These are phyloP conservation scores for Drosophila neotestacea DNA, from an alignment of 2,888 invertebrate species.

Conservation along the genomic window DNA sequence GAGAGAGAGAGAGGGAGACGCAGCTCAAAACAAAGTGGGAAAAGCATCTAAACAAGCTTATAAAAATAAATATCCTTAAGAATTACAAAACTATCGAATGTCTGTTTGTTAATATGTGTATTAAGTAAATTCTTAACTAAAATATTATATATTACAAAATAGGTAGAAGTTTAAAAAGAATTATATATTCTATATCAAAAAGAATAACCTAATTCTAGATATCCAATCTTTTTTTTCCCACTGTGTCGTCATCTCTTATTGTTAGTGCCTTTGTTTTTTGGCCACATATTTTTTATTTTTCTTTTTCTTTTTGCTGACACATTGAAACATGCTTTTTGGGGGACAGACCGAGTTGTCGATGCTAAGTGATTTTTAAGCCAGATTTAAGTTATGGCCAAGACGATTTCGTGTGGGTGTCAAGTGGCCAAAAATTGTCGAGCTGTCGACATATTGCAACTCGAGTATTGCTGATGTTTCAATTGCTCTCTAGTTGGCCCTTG, in stretches of 20 bases:
- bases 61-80: too few species aligned
- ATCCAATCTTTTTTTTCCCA: neutral
- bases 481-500: conserved; percentile 44
- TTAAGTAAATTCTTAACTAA: too few species aligned
- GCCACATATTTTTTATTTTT: conserved; percentile 15
- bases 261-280: conserved; percentile 39
- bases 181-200: too few species aligned
- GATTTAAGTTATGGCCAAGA: conserved; percentile 73
- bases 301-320: conserved; percentile 61
- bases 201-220: too few species aligned
- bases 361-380: conserved; percentile 78
- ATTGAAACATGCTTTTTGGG: conserved; percentile 30
- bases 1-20: neutral
- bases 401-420: conserved; percentile 65
- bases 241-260: conserved; percentile 7
- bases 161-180: too few species aligned
- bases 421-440: conserved; percentile 51
- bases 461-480: conserved; percentile 85
- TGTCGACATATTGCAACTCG: conserved; percentile 72
- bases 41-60: too few species aligned
- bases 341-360: conserved; percentile 18
- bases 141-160: too few species aligned
- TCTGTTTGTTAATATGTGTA: too few species aligned
- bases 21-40: too few species aligned
- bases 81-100: too few species aligned